These are phyloP conservation scores for Protodeltote pygarga DNA, from an alignment of 2,888 invertebrate genomes.

Conservation along the genomic window DNA sequence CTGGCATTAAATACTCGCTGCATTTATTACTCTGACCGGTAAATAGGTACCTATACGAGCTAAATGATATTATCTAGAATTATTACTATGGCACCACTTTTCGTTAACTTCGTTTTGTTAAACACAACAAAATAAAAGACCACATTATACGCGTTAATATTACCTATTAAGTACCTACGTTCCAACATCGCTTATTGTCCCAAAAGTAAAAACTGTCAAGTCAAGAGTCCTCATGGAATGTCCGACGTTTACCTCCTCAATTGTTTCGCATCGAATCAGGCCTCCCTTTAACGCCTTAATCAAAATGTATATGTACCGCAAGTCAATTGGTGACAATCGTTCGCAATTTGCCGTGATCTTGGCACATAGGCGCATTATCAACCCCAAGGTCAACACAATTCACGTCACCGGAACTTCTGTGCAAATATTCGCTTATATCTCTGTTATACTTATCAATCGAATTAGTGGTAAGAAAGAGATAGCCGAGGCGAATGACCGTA, in stretches of 20 bases:
- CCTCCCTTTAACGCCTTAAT: constrained; percentile 33
- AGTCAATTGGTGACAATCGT: constrained; percentile 64
- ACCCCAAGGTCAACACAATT: constrained; percentile 60
- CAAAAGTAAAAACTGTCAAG: constrained; percentile 1
- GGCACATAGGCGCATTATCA: constrained; percentile 50
- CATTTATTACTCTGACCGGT: not conserved
- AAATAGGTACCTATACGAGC: too few relatives aligned
- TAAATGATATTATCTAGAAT: too few relatives aligned
- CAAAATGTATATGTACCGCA: constrained; percentile 47
- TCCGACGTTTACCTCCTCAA: constrained; percentile 27
- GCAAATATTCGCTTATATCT: constrained; percentile 46
- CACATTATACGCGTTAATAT: not conserved
- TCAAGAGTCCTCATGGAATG: constrained; percentile 33
- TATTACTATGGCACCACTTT: too few relatives aligned
- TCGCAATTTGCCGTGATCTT: constrained; percentile 62
- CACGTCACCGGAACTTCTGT: constrained; percentile 52
- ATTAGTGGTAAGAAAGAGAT: constrained; percentile 52
- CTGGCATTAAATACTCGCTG: not conserved
- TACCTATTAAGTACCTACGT: not conserved
- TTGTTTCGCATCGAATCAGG: constrained; percentile 43
- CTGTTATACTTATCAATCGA: constrained; percentile 44
- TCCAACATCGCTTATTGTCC: not conserved
- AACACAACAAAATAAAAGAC: too few relatives aligned
- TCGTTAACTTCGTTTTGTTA: too few relatives aligned
- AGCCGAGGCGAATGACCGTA: constrained; percentile 61